Conservation (phyloP, 2,113 vertebrate genomes). For the Myotis brandtii region DNA sequence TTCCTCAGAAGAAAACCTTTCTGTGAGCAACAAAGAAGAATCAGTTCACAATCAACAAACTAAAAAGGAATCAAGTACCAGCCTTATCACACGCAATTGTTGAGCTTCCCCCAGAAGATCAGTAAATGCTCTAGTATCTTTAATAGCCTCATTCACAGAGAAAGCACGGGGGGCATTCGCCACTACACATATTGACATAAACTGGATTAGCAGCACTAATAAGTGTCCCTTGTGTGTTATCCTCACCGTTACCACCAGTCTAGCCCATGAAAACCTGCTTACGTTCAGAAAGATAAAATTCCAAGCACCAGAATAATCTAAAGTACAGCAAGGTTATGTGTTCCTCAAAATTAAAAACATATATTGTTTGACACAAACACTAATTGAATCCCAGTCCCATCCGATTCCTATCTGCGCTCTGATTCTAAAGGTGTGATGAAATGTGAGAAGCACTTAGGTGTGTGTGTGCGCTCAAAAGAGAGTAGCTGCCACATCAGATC, state of each 20-base stretch:
- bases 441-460: neutral
- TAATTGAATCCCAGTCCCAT: neutral
- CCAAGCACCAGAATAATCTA: neutral
- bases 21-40: constrained; percentile 21
- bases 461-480: neutral
- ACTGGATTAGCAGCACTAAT: neutral
- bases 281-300: neutral
- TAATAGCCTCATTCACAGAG: neutral
- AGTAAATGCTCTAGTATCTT: neutral
- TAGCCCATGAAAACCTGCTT: neutral
- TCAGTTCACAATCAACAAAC: neutral
- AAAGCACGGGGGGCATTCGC: neutral
- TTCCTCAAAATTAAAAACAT: constrained; percentile 13
- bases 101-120: neutral
- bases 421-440: neutral
- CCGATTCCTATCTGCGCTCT: neutral
- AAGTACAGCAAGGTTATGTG: neutral
- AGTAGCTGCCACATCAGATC: neutral
- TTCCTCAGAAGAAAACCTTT: constrained; percentile 30
- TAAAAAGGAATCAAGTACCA: constrained; percentile 25
- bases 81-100: neutral
- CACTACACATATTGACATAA: neutral
- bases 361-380: neutral
- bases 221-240: neutral
- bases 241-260: neutral